These are phyloP conservation scores for Ormyrus rosae DNA, from an alignment of 2,888 invertebrate genomes.

Conservation along the genomic window DNA sequence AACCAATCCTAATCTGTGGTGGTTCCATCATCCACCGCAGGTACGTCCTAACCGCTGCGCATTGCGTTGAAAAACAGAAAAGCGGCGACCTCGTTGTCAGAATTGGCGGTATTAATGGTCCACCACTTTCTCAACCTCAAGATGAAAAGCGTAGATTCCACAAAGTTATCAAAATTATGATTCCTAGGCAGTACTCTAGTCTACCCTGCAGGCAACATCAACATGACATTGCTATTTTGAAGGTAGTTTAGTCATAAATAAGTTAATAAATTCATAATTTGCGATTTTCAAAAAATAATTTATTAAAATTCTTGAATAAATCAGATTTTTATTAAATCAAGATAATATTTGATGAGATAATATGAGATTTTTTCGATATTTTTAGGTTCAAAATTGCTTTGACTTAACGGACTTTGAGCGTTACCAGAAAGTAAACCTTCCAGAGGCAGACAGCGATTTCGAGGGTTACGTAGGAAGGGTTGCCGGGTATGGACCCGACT, in stretches of 20 bases:
- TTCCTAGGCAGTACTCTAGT: conserved; percentile 6
- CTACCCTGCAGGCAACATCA: conserved; percentile 20
- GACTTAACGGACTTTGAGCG: neutral
- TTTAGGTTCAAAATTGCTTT: conserved; percentile 7
- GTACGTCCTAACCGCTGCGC: conserved; percentile 28
- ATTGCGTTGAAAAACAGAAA: conserved; percentile 7
- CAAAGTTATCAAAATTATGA: conserved; percentile 1
- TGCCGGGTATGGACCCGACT: conserved; percentile 15
- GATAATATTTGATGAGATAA: too few relatives aligned
- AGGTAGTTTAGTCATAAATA: conserved; percentile 6
- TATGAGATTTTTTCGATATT: neutral
- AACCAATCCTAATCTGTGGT: conserved; percentile 5
- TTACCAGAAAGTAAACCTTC: conserved; percentile 11
- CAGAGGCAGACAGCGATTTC: conserved; percentile 8
- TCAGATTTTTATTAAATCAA: too few relatives aligned
- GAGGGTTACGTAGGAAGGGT: neutral
- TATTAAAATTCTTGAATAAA: too few relatives aligned
- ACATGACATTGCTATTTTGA: conserved; percentile 32
- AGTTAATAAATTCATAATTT: too few relatives aligned
- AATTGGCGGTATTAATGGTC: neutral
- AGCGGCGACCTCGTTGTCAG: conserved; percentile 9
- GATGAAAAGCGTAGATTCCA: neutral
- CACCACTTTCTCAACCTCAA: neutral
- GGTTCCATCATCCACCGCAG: conserved; percentile 30
- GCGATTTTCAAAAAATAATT: too few relatives aligned